phyloP scores from a whole-genome alignment of 1,140 invertebrate genomes.

The Zaprionus nigranus region DNA sequence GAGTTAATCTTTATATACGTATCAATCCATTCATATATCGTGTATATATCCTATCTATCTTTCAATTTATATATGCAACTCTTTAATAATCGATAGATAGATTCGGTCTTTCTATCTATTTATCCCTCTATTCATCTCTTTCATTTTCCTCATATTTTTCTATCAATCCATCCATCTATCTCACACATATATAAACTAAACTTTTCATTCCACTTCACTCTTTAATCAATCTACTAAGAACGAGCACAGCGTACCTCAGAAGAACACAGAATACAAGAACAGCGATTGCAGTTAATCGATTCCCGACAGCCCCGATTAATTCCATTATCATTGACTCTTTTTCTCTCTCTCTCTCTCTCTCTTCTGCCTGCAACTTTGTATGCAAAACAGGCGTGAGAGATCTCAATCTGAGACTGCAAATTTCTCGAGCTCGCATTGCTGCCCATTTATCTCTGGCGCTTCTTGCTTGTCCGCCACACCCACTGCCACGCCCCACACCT shows the following conservation, averaged over 20 bases:
- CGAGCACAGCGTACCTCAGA: not conserved
- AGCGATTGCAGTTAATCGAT: constrained; percentile 2
- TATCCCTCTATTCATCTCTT: too few species aligned
- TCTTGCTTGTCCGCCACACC: constrained; percentile 14
- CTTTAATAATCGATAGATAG: too few species aligned
- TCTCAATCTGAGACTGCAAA: constrained; percentile 49
- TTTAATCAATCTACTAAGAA: not conserved
- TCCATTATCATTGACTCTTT: not conserved
- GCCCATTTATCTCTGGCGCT: constrained; percentile 45
- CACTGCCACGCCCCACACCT: not conserved
- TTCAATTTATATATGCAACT: too few species aligned
- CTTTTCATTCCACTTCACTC: not conserved
- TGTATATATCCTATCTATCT: not conserved
- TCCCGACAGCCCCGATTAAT: not conserved
- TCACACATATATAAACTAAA: not conserved
- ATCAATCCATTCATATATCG: not conserved
- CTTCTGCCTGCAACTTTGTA: constrained; percentile 57
- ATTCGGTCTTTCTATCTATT: too few species aligned
- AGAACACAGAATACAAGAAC: not conserved
- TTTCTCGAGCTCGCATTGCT: constrained; percentile 29
- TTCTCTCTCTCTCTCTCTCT: constrained; percentile 35
- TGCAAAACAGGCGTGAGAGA: constrained; percentile 56
- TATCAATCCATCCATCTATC: not conserved
- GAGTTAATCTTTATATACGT: not conserved
- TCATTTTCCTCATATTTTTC: not conserved